Base-by-base conservation (phyloP, 2,797 vertebrate species). In the Enteromius argenteus region DNA sequence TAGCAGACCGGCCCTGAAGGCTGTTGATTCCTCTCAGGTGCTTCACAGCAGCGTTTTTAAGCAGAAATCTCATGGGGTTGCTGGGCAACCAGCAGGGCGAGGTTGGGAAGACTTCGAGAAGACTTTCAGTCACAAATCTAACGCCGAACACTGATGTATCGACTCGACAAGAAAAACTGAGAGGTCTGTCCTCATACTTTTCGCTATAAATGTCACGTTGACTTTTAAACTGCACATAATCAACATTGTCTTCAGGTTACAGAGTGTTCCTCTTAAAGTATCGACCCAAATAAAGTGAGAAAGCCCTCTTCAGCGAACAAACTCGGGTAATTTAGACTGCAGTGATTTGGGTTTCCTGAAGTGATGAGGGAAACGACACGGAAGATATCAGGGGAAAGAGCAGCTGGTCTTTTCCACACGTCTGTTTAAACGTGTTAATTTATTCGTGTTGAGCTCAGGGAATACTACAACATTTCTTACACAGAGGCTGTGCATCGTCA, bases 11-110 rank as follows among this genome's bases (percentile, higher is more conserved):
- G 58, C 42, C 15, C 35, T 42, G 51, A 72, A 64, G 58, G 56
- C 30, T 82, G 60, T 75, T 53, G 80, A 81, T 81, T 81, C 75
- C 81, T 83, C 58, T 83, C 72, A 15, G 60, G 80, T 81, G 68
- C 68, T 49, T 76, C 73, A 76, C 51, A 7, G 6, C 8, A 49
- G 44, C 13, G 10, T 14, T 56, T 81, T 81, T 72, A 44, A 75
- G 51, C 30, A 79, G 67, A 84, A 62, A 14, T 71, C 42, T 72
- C 53, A 17, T 32, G 44, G 46, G 27, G 79, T 85, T 85, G 72
- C 79, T 0, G 62, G 79, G 72, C 51, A 81, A 85, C 83, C 42
- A n/a, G 69, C 10, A 23, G 35, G n/a, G 27, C 53, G 11, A 11
- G n/a, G 27, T 42, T 69, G 53, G 53, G 30, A 62, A 84, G 67